These are phyloP conservation scores for Harpagoxenus sublaevis DNA, from an alignment of 2,888 invertebrate genomes.

Conservation along the genomic window DNA sequence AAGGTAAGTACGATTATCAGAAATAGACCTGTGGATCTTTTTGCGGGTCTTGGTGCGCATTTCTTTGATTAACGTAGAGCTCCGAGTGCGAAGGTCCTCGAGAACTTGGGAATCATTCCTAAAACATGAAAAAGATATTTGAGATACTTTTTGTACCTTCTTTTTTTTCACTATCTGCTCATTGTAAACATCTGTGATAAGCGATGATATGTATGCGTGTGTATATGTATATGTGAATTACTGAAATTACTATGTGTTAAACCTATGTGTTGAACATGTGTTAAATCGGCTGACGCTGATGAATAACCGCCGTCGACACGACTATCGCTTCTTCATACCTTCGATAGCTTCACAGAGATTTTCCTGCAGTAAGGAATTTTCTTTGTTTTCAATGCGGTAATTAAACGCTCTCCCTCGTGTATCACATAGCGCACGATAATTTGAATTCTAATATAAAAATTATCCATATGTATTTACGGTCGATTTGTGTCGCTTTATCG, in stretches of 20 bases:
- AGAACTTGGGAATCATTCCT: not conserved
- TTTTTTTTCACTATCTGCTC: not conserved
- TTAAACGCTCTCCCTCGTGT: not conserved
- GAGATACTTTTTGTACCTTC: not conserved
- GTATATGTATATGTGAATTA: not conserved
- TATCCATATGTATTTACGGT: not conserved
- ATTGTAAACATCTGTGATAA: not conserved
- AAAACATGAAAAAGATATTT: not conserved
- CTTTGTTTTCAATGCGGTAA: not conserved
- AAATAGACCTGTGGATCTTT: not conserved
- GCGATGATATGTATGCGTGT: not conserved
- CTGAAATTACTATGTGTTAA: not conserved
- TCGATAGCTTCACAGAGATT: not conserved
- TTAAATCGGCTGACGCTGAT: not conserved
- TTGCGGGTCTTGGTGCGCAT: not conserved
- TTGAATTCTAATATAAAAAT: not conserved
- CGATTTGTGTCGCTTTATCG: not conserved
- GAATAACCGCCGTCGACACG: not conserved
- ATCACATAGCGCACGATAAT: not conserved
- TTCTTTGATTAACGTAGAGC: not conserved
- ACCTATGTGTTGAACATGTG: not conserved
- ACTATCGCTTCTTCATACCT: not conserved
- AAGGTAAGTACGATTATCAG: constrained; percentile 21
- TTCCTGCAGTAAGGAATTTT: not conserved
- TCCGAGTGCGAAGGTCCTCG: not conserved